Evolutionary conservation across 2,797 vertebrate species (phyloP).

Genomic region (Neostethus bicornis): DNA sequence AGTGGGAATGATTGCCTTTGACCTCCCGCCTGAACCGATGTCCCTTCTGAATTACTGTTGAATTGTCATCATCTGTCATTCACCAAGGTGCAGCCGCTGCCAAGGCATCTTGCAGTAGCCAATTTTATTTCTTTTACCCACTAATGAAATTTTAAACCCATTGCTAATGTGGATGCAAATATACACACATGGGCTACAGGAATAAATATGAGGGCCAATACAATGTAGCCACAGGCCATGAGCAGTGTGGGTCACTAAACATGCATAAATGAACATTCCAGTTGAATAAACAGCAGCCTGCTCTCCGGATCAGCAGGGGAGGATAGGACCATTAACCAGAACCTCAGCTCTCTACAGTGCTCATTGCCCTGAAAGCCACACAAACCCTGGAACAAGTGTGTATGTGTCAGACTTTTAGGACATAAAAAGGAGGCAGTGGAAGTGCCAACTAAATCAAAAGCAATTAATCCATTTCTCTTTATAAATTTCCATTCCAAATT

Average conservation of each 20-base stretch:
- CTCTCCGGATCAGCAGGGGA: constrained; percentile 58
- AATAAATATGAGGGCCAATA: constrained; percentile 30
- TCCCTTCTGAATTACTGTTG: constrained; percentile 73
- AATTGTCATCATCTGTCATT: constrained; percentile 79
- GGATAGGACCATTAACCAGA: constrained; percentile 58
- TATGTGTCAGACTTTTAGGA: constrained; percentile 8
- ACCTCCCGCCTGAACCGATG: constrained; percentile 71
- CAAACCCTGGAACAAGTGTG: constrained; percentile 18
- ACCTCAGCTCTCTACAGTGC: constrained; percentile 45
- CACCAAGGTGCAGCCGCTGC: constrained; percentile 58
- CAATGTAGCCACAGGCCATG: constrained; percentile 56
- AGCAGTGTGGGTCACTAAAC: constrained; percentile 57
- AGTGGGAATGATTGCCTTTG: constrained; percentile 75
- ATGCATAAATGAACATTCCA: constrained; percentile 73
- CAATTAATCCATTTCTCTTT: constrained; percentile 57
- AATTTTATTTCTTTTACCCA: constrained; percentile 56
- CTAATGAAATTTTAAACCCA: constrained; percentile 61
- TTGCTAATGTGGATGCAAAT: constrained; percentile 10
- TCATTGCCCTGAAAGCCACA: constrained; percentile 35
- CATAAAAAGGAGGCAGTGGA: neutral
- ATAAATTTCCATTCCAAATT: constrained; percentile 65
- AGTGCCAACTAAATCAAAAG: constrained; percentile 62
- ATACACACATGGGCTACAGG: constrained; percentile 3
- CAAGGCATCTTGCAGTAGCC: constrained; percentile 39
- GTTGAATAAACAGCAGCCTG: constrained; percentile 73